Percentiles rank a stretch among this genome's conserved stretches.
Conservation (phyloP, 2,797 vertebrate species). For the Streptopelia turtur region DNA sequence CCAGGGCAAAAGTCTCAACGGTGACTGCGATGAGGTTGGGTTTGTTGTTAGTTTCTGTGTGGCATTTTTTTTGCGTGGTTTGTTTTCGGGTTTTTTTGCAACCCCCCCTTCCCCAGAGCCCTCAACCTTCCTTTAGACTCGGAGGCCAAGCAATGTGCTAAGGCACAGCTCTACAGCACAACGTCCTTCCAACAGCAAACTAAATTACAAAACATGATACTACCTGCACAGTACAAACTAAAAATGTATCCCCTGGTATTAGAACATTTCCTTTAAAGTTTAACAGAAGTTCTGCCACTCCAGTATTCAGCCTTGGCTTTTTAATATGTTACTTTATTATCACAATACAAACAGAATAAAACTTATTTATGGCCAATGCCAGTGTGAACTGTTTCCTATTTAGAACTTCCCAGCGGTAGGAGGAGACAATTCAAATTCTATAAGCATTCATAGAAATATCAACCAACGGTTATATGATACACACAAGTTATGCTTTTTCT, state of each 20-base stretch:
- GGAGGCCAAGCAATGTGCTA: neutral
- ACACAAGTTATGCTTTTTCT: neutral
- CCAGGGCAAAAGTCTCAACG: fast-evolving
- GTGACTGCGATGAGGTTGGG: neutral
- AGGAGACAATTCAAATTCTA: neutral
- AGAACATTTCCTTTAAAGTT: neutral
- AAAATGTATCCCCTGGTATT: neutral
- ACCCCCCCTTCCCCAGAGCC: neutral
- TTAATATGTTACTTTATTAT: neutral
- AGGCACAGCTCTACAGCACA: neutral
- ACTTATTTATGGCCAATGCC: neutral
- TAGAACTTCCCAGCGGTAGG: neutral
- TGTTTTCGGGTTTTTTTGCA: neutral
- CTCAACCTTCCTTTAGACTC: neutral
- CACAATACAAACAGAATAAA: neutral
- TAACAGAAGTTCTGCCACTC: neutral
- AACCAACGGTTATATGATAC: neutral
- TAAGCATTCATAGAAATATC: neutral
- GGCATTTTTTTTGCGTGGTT: neutral
- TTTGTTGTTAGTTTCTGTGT: neutral
- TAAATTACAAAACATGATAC: neutral
- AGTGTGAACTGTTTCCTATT: neutral
- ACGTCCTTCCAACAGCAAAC: neutral
- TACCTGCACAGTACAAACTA: neutral
- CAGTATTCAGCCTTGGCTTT: neutral